Base-by-base conservation (phyloP, 2,797 vertebrate species). In the Myoxocephalus aenaeus region DNA sequence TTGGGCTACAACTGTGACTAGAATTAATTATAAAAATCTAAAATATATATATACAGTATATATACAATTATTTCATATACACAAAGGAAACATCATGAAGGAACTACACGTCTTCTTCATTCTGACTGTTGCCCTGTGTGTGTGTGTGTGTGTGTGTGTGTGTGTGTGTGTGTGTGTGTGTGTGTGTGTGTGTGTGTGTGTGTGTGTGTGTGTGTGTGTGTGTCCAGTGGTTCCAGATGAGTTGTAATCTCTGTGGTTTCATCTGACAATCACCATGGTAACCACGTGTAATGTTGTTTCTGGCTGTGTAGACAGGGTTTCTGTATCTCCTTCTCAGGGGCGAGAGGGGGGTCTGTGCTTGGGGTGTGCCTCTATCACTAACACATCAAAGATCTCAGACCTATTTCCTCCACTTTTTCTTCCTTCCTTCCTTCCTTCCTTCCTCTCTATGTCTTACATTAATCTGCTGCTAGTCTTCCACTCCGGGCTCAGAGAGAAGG, bases 401-500 rank as follows among this genome's bases (percentile, higher is more conserved):
- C 81, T 89, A 62, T 85, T 63, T 80, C 67, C 67, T 58, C 46
- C 40, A 50, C 22, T 70, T 59, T 70, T 73, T 13, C 11, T 15
- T 34, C 40, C 36, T 48, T 40, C 15, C 48, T 36, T 53, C 38
- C 57, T 69, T 65, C 38, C 57, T 32, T 59, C n/a, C 63, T n/a
- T 4, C 22, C 48, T 66, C 42, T 75, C 18, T 66, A 3, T 70
- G 61, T 74, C 65, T 67, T 65, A 15, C 65, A 79, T 50, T 22
- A 80, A 83, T 65, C 48, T 44, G 56, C 72, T 70, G 42, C 76
- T 95, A 97, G 97, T 95, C 90, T 81, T 96, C 95, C 82, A 96
- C 96, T 91, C 95, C 96, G 65, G 90, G 90, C 90, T 97, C 95
- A 81, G 96, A 97, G 92, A 96, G 95, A 89, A 97, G 97, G 91